These are phyloP conservation scores for Drymodes brunneopygia DNA, from an alignment of 2,113 vertebrate species.

Conservation along the genomic window DNA sequence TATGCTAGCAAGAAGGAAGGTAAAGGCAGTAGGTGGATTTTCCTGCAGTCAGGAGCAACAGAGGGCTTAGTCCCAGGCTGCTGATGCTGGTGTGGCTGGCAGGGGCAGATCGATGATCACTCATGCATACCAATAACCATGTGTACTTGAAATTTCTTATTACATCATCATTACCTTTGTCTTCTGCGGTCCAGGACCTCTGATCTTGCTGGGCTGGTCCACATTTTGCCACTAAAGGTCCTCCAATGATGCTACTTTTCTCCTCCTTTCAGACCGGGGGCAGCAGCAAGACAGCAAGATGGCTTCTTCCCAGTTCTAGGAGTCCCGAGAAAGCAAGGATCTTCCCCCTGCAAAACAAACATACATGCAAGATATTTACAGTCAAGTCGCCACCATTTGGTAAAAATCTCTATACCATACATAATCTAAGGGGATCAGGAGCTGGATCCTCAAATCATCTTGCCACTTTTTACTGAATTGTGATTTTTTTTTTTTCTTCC, in stretches of 20 bases:
- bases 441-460: conserved; percentile 76
- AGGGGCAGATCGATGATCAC: conserved; percentile 70
- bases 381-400: conserved; percentile 78
- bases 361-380: conserved; percentile 67
- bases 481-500: conserved; percentile 68
- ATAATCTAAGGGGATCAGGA: conserved; percentile 80
- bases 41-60: conserved; percentile 34
- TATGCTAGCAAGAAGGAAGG: conserved; percentile 56
- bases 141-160: conserved; percentile 82
- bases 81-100: neutral
- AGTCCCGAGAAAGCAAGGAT: conserved; percentile 74
- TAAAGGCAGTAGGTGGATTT: conserved; percentile 68
- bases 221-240: conserved; percentile 83
- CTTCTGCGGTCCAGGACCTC: conserved; percentile 86
- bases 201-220: conserved; percentile 90
- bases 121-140: conserved; percentile 78
- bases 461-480: conserved; percentile 81
- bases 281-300: conserved; percentile 76
- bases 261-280: conserved; percentile 84
- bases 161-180: conserved; percentile 88
- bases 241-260: conserved; percentile 87
- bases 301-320: conserved; percentile 77
- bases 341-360: conserved; percentile 53
- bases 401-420: conserved; percentile 71
- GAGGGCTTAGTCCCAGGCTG: neutral